Base-by-base conservation (phyloP, 2,888 invertebrate species). In the Frankliniella fusca region DNA sequence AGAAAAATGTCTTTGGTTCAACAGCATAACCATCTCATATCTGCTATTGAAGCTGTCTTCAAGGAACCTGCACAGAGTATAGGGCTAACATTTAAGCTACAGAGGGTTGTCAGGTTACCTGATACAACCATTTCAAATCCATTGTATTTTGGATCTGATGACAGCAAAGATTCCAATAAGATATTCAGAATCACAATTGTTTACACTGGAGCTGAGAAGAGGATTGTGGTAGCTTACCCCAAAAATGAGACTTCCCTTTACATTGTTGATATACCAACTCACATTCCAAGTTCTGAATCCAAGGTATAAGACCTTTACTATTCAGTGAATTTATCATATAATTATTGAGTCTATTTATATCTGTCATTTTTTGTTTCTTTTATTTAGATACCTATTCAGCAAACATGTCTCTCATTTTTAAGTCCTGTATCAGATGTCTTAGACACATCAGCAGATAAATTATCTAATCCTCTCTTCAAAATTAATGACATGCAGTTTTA, bases 1-100 rank as follows among this genome's bases (percentile, higher is more conserved):
- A 91, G 91, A 83, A 91, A 92, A 83, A 92, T 92, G 84, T 97
- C 97, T 0, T 89, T 97, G 81, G 90, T 96, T 15, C 96, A 97
- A 86, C 94, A 96, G 84, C 94, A 95, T 86, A 92, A 92, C 80
- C 91, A 91, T 87, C 89, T 97, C 84, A 92, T 92, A 82, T 48
- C 70, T 70, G 83, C 83, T 27, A 83, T 84, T 50, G 83, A 82
- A 11, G 76, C 76, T 23, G 80, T 82, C 48, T 82, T 83, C 80
- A 90, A 91, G 85, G 90, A 92, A 48, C 91, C 92, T 9, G 91
- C 92, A 84, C 90, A 90, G 86, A 91, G 92, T 82, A 90, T 94
- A 80, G 90, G 91, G 8, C 90, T 90, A 84, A 90, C 92, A 86
- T 93, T 94, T 85, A 90, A 89, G 82, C 87, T 91, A 18, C 86